These are phyloP conservation scores for Clunio marinus DNA, from an alignment of 2,888 invertebrate genomes.

Conservation along the genomic window DNA sequence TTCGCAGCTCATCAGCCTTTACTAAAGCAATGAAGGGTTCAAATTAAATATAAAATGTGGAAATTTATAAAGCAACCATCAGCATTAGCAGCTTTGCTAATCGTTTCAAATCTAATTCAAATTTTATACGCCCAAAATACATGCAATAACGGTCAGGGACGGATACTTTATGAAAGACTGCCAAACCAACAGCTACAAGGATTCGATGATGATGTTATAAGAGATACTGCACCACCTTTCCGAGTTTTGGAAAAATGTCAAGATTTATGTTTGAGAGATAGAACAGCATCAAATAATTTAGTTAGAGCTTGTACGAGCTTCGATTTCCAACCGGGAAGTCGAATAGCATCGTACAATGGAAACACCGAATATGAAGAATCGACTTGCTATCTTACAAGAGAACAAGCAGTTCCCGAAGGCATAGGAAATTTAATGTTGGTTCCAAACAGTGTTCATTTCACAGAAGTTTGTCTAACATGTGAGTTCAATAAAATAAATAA, in stretches of 20 bases:
- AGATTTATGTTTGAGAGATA: constrained; percentile 76
- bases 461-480: constrained; percentile 85
- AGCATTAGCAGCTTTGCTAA: neutral
- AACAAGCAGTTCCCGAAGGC: constrained; percentile 83
- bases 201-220: constrained; percentile 81
- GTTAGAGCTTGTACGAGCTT: constrained; percentile 83
- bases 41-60: constrained; percentile 18
- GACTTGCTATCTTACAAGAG: constrained; percentile 77
- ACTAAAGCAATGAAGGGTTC: constrained; percentile 12
- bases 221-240: constrained; percentile 80
- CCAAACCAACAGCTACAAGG: constrained; percentile 87
- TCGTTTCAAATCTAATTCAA: neutral
- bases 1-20: neutral
- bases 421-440: constrained; percentile 84
- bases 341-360: constrained; percentile 76
- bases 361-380: constrained; percentile 84
- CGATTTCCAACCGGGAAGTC: constrained; percentile 84
- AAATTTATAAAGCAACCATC: constrained; percentile 29
- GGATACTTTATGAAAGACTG: constrained; percentile 81
- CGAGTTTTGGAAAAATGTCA: constrained; percentile 85
- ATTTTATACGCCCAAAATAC: constrained; percentile 65
- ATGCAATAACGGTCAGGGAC: constrained; percentile 83
- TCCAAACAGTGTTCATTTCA: constrained; percentile 84
- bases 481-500: constrained; percentile 55
- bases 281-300: constrained; percentile 70